These are phyloP conservation scores for Tortrix viridana DNA, from an alignment of 2,888 invertebrate genomes.

Conservation along the genomic window DNA sequence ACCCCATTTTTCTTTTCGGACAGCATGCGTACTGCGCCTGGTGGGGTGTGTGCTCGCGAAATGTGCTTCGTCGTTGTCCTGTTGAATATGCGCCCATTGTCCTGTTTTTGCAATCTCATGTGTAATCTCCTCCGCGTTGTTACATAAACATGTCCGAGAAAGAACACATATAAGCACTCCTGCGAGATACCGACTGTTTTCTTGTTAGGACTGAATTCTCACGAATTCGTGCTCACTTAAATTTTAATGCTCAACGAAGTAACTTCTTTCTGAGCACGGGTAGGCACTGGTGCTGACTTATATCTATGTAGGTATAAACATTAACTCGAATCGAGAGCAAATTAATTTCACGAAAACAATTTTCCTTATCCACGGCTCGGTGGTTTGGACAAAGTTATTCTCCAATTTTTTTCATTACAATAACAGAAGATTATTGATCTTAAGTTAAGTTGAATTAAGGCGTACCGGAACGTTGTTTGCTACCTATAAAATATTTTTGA, in stretches of 20 bases:
- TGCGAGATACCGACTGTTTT: constrained; percentile 8
- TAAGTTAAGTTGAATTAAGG: constrained; percentile 2
- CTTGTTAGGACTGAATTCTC: constrained; percentile 5
- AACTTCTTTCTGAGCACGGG: neutral
- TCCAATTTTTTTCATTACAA: constrained; percentile 25
- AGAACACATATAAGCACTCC: constrained; percentile 37
- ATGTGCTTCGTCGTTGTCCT: constrained; percentile 72
- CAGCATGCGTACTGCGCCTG: constrained; percentile 65
- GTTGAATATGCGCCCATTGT: constrained; percentile 76
- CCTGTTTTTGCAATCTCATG: constrained; percentile 73
- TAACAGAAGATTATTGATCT: constrained; percentile 22
- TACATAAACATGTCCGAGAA: constrained; percentile 42
- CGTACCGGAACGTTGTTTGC: neutral
- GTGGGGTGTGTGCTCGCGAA: constrained; percentile 57
- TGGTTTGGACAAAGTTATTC: constrained; percentile 30
- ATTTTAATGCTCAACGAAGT: constrained; percentile 1
- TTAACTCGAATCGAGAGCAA: constrained; percentile 7
- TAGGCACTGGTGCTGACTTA: neutral
- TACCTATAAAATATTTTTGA: no score
- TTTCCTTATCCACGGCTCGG: constrained; percentile 26
- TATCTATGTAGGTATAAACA: constrained; percentile 6
- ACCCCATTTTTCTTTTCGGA: constrained; percentile 80
- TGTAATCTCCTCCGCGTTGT: constrained; percentile 67
- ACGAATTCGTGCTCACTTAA: neutral
- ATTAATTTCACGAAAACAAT: constrained; percentile 25